Conservation (phyloP, 2,797 vertebrate species). For the Girardinus metallicus region DNA sequence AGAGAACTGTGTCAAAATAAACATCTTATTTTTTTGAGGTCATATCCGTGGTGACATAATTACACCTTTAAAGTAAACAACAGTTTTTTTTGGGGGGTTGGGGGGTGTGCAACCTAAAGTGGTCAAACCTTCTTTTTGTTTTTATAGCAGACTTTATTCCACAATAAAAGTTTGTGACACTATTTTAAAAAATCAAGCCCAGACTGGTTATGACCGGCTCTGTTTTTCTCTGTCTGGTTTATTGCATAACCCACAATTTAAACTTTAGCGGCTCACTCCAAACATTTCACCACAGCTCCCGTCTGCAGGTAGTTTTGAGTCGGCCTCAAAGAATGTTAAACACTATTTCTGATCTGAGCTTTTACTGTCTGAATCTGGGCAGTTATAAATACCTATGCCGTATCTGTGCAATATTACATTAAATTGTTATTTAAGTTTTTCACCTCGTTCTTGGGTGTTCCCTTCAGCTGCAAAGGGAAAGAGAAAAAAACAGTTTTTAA, state of each 20-base stretch:
- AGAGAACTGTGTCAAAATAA: constrained; percentile 57
- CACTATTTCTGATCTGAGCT: not conserved
- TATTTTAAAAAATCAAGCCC: constrained; percentile 37
- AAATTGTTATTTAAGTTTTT: constrained; percentile 7
- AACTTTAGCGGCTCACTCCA: constrained; percentile 38
- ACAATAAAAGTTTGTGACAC: constrained; percentile 39
- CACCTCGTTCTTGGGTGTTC: constrained; percentile 57
- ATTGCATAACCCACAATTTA: constrained; percentile 66
- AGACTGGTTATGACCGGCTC: constrained; percentile 51
- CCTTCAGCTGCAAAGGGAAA: constrained; percentile 48
- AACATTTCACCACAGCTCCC: constrained; percentile 48
- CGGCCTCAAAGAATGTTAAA: constrained; percentile 24
- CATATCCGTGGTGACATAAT: constrained; percentile 19
- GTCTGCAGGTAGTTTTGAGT: constrained; percentile 52
- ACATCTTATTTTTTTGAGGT: constrained; percentile 52
- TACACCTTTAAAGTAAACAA: constrained; percentile 4
- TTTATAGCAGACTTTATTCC: constrained; percentile 30
- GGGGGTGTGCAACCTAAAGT: not conserved
- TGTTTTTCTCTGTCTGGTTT: constrained; percentile 37
- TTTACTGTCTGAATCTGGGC: constrained; percentile 2
- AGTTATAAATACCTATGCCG: not conserved
- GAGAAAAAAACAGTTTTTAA: constrained; percentile 1
- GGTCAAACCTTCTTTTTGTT: not conserved
- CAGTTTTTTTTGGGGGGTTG: not conserved
- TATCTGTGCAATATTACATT: not conserved